Evolutionary conservation across 1,140 invertebrate species (phyloP).

Genomic region (Daktulosphaira vitifoliae): DNA sequence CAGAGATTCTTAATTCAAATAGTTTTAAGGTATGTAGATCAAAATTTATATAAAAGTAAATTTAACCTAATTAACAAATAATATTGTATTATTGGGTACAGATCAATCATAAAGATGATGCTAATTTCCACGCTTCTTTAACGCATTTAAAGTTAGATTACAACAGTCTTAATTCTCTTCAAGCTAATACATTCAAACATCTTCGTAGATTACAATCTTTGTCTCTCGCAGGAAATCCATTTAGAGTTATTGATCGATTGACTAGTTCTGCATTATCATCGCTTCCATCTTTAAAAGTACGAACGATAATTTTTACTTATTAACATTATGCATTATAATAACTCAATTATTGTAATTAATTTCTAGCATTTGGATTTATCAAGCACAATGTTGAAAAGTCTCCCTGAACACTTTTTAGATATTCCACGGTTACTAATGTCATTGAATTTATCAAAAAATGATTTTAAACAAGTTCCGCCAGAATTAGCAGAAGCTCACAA

Average conservation of each 20-base stretch:
- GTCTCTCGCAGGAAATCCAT: conserved; percentile 57
- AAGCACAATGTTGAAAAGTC: conserved; percentile 50
- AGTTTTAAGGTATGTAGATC: conserved; percentile 53
- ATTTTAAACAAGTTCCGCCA: conserved; percentile 51
- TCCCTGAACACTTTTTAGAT: conserved; percentile 57
- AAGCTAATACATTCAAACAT: conserved; percentile 64
- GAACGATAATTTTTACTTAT: not conserved
- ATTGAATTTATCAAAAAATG: conserved; percentile 61
- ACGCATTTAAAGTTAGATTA: conserved; percentile 53
- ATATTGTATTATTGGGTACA: not conserved
- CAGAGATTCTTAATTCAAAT: conserved; percentile 50
- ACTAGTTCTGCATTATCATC: conserved; percentile 55
- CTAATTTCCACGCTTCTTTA: conserved; percentile 41
- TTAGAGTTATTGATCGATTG: conserved; percentile 52
- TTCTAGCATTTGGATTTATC: conserved; percentile 56
- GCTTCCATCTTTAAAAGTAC: conserved; percentile 55
- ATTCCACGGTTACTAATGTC: conserved; percentile 53
- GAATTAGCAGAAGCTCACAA: conserved; percentile 51
- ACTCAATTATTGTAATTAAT: too few species aligned
- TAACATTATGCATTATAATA: not conserved
- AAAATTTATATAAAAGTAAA: too few species aligned
- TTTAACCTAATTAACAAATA: too few species aligned
- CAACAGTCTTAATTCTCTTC: conserved; percentile 56
- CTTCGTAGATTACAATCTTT: conserved; percentile 53
- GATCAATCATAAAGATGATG: not conserved